Evolutionary conservation across 2,888 invertebrate genomes (phyloP), one percentile per base, ranked within the genome.

Genomic region (Scrobipalpa atriplicella): DNA sequence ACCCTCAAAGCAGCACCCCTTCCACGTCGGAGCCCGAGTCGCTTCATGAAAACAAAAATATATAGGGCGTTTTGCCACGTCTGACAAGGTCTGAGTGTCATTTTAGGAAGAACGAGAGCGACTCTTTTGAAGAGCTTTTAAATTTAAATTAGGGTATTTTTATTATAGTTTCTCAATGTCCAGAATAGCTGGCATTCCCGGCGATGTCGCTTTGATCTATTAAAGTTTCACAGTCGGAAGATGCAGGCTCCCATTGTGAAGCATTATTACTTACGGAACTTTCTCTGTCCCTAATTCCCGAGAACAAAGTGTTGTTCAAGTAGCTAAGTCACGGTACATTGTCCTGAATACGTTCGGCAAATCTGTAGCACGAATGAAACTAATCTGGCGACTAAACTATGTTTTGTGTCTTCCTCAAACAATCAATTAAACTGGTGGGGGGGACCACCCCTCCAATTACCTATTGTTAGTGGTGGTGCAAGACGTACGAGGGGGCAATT

Each of bases 381-480:
- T 52, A 67, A 67, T 64, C 41, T 39, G 51, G 36, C n/a, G 43
- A 38, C 52, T 60, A 47, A 62, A 67, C 65, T 65, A 64, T 64
- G 67, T 65, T 67, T 67, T 65, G 65, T 62, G 52, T 65, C 61
- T 54, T 69, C 60, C 67, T 66, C 67, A 66, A 69, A 68, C 68
- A 66, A 68, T 68, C 68, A 68, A 68, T 68, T 68, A 68, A 68
- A 64, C 41, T 66, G 64, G 63, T 66, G 66, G 63, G 66, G 64
- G 64, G n/a, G n/a, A n/a, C 56, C 54, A 11, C 64, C 72, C 75
- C 75, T 76, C 75, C 82, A 81, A 83, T 83, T 83, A 78, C 76
- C 77, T 79, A 79, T 80, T 79, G 81, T 81, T 81, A 82, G 80
- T 77, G 29, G 77, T 78, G 78, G 78, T 78, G 80, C 78, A 78